Evolutionary conservation across 2,113 vertebrate genomes (phyloP), one percentile per base, ranked within the genome.

Genomic region (Sinocyclocheilus anophthalmus): DNA sequence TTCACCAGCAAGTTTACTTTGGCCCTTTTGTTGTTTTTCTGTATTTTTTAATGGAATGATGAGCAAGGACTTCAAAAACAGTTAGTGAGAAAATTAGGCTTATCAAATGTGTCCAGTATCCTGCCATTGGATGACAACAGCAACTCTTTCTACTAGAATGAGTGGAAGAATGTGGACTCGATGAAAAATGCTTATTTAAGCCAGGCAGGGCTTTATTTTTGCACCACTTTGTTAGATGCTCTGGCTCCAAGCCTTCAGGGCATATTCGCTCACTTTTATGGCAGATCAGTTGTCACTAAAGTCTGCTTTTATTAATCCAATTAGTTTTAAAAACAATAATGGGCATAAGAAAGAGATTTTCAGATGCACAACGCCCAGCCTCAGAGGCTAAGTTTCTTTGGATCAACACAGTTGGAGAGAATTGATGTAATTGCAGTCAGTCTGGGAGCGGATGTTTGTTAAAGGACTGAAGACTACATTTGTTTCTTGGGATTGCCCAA

Each of bases 351-450:
- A 69, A 77, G 8, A 82, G 73, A 50, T 90, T 86, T 91, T 80
- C 59, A 55, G 20, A 87, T 55, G 33, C 57, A 75, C 48, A 76
- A n/a, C n/a, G 30, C 39, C 13, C 14, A 53, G 50, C 24, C 20
- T 59, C 30, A 65, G 10, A 77, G 73, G 78, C 50, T 48, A 5
- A 45, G 59, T 85, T 85, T 81, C 86, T 90, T 92, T 90, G 87
- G 90, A 94, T 94, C 94, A 89, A 80, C 76, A 69, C 45, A 59
- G 87, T 92, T 83, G 33, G 70, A n/a, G 65, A 75, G 90, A 93
- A 94, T 94, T 93, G 87, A 89, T 90, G 88, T 92, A 94, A 93
- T 91, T 93, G 91, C 90, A 86, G 79, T 94, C 90, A 90, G 88
- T 90, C 88, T 85, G 82, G 85, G 90, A 91, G 73, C 61, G 57